Base-by-base conservation (phyloP, 2,797 vertebrate genomes). In the Cephalopachus bancanus region DNA sequence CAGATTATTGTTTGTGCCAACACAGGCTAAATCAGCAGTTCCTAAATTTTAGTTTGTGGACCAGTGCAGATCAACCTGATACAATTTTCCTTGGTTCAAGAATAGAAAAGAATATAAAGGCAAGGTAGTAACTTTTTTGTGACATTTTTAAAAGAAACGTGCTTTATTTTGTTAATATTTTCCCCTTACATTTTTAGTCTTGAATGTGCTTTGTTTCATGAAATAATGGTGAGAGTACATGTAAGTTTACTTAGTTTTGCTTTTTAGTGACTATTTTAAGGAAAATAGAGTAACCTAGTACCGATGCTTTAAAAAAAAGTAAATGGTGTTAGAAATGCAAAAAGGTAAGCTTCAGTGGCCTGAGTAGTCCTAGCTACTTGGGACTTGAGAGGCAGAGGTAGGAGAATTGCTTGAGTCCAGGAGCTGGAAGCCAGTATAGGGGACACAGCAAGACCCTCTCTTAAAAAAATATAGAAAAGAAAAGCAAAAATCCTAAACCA, bases 401-500 rank as follows among this genome's bases (percentile, higher is more conserved):
- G n/a, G n/a, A 33, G 67, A n/a, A 71, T 71, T 10, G n/a, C 4
- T 17, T 37, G 17, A 71, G 33, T n/a, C 67, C 17, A 20, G n/a
- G 67, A 71, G 67, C 33, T 33, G 20, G n/a, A 37, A 8, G 33
- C 17, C 67, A 5, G 9, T 16, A n/a, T 37, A 10, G 10, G 67
- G n/a, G 33, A 71, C 67, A 33, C 19, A 16, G 5, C 19, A 8
- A 37, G n/a, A 71, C 17, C 4, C n/a, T 33, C 4, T 71, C 17
- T 71, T 33, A 37, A 71, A 62, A 62, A 71, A 20, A 19, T 10
- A 4, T 33, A 69, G n/a, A 33, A 33, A 69, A 78, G 60, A 91
- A 93, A 88, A 88, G 20, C 37, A 87, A 93, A 91, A 95, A 64
- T 19, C 59, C 76, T 65, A 5, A 72, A 72, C 4, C 17, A 83